Evolutionary conservation across 2,888 invertebrate species (phyloP).

Genomic region (Melanostoma mellinum): DNA sequence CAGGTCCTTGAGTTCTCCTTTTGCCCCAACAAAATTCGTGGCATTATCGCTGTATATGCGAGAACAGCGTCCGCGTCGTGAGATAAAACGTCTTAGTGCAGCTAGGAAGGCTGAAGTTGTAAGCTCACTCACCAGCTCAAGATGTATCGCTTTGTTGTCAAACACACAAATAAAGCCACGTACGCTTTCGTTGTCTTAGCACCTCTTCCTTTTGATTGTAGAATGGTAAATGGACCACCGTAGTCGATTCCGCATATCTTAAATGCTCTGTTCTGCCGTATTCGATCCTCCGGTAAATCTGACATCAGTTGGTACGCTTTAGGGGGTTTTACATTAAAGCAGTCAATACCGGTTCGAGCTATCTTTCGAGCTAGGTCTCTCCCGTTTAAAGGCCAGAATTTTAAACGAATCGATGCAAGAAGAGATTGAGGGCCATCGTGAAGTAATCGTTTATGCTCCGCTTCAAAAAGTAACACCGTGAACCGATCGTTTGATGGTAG

Average conservation of each 20-base stretch:
- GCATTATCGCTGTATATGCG: slow-evolving; percentile 33
- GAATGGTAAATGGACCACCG: slow-evolving; percentile 22
- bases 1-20: slow-evolving; percentile 13
- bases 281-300: slow-evolving; percentile 16
- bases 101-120: slow-evolving; percentile 32
- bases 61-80: slow-evolving; percentile 21
- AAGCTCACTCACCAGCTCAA: slow-evolving; percentile 31
- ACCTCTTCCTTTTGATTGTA: slow-evolving; percentile 27
- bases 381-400: slow-evolving; percentile 45
- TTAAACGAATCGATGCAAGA: slow-evolving; percentile 20
- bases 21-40: slow-evolving; percentile 32
- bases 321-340: slow-evolving; percentile 24
- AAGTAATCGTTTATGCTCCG: slow-evolving; percentile 10
- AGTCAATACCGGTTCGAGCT: slow-evolving; percentile 37
- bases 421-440: slow-evolving; percentile 56
- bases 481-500: slow-evolving; percentile 21
- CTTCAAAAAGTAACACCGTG: slow-evolving; percentile 1
- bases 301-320: slow-evolving; percentile 20
- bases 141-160: slow-evolving; percentile 28
- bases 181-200: slow-evolving; percentile 23
- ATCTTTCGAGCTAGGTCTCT: slow-evolving; percentile 26
- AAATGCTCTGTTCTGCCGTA: slow-evolving; percentile 31
- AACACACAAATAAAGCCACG: slow-evolving; percentile 36
- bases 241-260: slow-evolving; percentile 22
- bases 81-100: slow-evolving; percentile 8